Conservation (phyloP, 2,113 vertebrate genomes). For the Triplophysa dalaica region DNA sequence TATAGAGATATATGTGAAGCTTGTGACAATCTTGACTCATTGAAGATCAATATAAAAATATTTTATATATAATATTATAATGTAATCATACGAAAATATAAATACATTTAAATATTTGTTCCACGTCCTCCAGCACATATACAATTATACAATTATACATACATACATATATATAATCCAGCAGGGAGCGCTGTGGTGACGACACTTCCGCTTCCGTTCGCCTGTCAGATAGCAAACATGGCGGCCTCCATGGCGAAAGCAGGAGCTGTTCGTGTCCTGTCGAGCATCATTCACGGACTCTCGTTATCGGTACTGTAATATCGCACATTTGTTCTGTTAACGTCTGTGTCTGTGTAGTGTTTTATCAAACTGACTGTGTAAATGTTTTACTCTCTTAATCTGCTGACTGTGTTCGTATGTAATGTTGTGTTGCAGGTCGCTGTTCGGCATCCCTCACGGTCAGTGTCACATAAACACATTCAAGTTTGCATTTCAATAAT, state of each 20-base stretch:
- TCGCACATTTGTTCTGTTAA: neutral
- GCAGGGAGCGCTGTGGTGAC: neutral
- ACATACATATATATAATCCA: too few relatives aligned
- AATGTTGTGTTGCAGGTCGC: slow-evolving; percentile 13
- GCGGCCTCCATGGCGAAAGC: slow-evolving; percentile 58
- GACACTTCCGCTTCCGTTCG: neutral
- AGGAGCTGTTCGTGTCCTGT: slow-evolving; percentile 51
- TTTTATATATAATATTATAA: too few relatives aligned
- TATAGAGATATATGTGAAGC: too few relatives aligned
- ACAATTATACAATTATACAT: too few relatives aligned
- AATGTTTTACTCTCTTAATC: too few relatives aligned
- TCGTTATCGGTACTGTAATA: slow-evolving; percentile 59
- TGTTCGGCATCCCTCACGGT: neutral
- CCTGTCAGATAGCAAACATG: slow-evolving; percentile 53
- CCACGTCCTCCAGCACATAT: neutral
- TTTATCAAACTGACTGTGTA: neutral
- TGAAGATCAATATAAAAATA: too few relatives aligned
- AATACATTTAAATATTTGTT: neutral
- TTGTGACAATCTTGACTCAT: too few relatives aligned
- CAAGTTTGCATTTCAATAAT: neutral
- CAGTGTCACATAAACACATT: neutral
- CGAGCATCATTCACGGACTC: slow-evolving; percentile 55
- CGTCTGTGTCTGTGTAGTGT: neutral
- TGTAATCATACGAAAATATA: too few relatives aligned
- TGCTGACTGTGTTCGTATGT: neutral